Evolutionary conservation across 1,140 invertebrate species (phyloP).

Genomic region (Drosophila nigromelanica): DNA sequence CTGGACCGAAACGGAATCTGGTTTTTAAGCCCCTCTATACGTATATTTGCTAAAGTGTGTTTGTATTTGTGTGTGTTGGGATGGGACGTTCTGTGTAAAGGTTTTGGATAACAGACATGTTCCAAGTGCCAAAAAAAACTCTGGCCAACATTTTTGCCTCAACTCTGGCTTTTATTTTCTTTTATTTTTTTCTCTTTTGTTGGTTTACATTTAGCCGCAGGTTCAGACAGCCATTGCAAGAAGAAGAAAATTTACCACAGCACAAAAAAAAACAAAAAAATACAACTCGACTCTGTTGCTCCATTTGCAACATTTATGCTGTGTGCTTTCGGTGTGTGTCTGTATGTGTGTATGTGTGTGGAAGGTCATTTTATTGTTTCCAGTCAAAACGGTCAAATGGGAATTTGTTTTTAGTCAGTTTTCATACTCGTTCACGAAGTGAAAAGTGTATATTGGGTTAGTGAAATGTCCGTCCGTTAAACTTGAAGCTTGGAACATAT

Average conservation of each 20-base stretch:
- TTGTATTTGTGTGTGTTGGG: constrained; percentile 6
- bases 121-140: constrained; percentile 66
- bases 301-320: constrained; percentile 76
- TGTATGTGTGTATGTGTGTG: constrained; percentile 24
- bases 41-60: constrained; percentile 1
- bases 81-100: background rate
- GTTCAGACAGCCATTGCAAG: constrained; percentile 5
- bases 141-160: constrained; percentile 35
- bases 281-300: constrained; percentile 71
- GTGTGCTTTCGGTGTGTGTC: constrained; percentile 18
- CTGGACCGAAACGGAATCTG: constrained; percentile 12
- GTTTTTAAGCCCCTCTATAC: background rate
- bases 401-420: constrained; percentile 65
- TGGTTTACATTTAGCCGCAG: constrained; percentile 29
- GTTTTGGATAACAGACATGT: constrained; percentile 35
- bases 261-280: constrained; percentile 17
- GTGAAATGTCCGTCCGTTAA: no score
- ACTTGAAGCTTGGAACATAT: no score
- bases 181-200: constrained; percentile 33
- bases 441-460: no score
- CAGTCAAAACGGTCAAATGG: constrained; percentile 76
- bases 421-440: background rate
- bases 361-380: constrained; percentile 75
- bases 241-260: constrained; percentile 27
- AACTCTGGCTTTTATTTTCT: constrained; percentile 38